These are phyloP conservation scores for Congeria kusceri DNA, from an alignment of 2,888 invertebrate species.

Conservation along the genomic window DNA sequence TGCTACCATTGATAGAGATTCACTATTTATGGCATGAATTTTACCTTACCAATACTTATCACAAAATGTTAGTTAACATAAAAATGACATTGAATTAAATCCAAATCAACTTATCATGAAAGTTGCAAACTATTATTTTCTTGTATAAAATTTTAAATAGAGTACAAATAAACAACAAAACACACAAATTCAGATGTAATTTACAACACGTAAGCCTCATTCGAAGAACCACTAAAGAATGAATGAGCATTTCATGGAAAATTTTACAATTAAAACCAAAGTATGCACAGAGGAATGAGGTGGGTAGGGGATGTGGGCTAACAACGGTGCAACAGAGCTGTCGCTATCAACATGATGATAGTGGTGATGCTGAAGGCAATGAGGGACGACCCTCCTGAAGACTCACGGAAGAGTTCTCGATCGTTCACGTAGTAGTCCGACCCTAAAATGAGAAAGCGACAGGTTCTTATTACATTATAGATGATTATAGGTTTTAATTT, in stretches of 20 bases:
- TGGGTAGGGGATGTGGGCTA: neutral
- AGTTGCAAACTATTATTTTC: no score
- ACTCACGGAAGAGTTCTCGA: neutral
- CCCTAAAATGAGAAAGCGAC: conserved; percentile 37
- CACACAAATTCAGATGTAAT: no score
- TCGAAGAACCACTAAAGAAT: no score
- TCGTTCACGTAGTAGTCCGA: conserved; percentile 50
- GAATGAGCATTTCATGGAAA: neutral
- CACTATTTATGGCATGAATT: no score
- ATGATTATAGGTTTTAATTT: neutral
- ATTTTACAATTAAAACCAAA: neutral
- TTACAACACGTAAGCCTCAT: no score
- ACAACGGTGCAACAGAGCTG: conserved; percentile 63
- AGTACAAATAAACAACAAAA: no score
- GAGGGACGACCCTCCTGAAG: conserved; percentile 42
- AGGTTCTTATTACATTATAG: neutral
- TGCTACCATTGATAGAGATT: no score
- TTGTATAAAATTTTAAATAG: no score
- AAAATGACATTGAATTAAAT: no score
- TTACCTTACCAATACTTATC: no score
- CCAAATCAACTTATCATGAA: no score
- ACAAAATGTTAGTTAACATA: no score
- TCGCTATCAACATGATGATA: conserved; percentile 58
- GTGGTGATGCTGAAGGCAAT: conserved; percentile 66
- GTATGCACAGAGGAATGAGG: neutral